phyloP scores from a whole-genome alignment of 1,140 invertebrate species.

The Drosophila pallidifrons region DNA sequence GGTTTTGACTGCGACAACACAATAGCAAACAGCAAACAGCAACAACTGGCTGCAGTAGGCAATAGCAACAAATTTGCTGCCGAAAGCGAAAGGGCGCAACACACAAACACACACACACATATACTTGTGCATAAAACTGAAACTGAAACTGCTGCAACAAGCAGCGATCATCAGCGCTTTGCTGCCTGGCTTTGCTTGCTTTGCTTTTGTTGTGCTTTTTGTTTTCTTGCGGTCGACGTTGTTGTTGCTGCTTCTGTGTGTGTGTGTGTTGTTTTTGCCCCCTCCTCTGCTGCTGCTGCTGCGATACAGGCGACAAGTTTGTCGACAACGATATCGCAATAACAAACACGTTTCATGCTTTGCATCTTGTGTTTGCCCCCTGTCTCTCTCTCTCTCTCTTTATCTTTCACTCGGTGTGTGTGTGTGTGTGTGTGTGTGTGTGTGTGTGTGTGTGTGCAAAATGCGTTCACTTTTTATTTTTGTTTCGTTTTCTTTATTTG shows the following conservation, averaged over 20 bases:
- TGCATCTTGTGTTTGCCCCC: slow-evolving; percentile 22
- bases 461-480: slow-evolving; percentile 39
- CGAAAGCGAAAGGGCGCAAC: slow-evolving; percentile 77
- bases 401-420: background rate
- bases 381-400: too few species aligned
- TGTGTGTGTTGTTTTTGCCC: slow-evolving; percentile 2
- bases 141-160: slow-evolving; percentile 59
- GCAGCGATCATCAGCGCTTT: slow-evolving; percentile 35
- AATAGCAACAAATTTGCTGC: slow-evolving; percentile 65
- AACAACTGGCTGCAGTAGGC: slow-evolving; percentile 15
- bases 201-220: slow-evolving; percentile 31
- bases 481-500: slow-evolving; percentile 8
- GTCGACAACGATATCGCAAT: slow-evolving; percentile 29
- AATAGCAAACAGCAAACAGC: slow-evolving; percentile 18
- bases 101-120: slow-evolving; percentile 36
- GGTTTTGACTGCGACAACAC: slow-evolving; percentile 25
- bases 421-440: background rate
- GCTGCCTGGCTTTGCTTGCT: slow-evolving; percentile 18
- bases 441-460: slow-evolving; percentile 21
- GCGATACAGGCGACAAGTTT: slow-evolving; percentile 54
- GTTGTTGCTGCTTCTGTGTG: slow-evolving; percentile 25
- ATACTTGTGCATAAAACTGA: slow-evolving; percentile 42
- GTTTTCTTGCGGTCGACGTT: slow-evolving; percentile 35
- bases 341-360: slow-evolving; percentile 46
- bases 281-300: slow-evolving; percentile 1